These are phyloP conservation scores for Himantopus leucocephalus DNA, from an alignment of 2,113 vertebrate genomes.

Conservation along the genomic window DNA sequence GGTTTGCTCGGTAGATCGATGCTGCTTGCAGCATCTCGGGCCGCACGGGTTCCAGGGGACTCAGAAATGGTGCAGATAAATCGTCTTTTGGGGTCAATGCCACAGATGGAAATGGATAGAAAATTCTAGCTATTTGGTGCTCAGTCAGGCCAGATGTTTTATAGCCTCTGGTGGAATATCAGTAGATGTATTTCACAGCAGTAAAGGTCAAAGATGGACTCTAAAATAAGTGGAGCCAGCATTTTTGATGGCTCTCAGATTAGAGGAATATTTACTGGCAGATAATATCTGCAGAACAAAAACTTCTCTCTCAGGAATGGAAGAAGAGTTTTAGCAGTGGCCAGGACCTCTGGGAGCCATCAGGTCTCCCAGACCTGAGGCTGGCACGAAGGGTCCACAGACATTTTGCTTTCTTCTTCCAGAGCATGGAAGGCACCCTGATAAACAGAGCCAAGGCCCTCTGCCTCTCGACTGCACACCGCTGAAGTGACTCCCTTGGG, in stretches of 20 bases:
- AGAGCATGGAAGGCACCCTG: background rate
- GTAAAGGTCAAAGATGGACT: conserved; percentile 51
- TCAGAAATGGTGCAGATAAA: conserved; percentile 26
- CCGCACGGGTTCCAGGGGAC: background rate
- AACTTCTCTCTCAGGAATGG: background rate
- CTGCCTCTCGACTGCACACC: background rate
- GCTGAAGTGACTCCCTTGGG: background rate
- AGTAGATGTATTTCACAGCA: conserved; percentile 11
- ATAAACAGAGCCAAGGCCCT: background rate
- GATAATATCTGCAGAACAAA: background rate
- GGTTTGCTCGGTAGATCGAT: background rate
- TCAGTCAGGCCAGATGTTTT: conserved; percentile 53
- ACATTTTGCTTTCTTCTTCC: background rate
- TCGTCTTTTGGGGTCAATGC: background rate
- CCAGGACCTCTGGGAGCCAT: background rate
- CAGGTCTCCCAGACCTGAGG: background rate
- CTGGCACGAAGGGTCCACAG: background rate
- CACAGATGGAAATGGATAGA: conserved; percentile 9
- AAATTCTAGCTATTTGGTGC: conserved; percentile 37
- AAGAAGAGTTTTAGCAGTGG: background rate
- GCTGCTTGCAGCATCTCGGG: background rate
- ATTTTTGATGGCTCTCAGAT: conserved; percentile 29
- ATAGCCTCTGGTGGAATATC: conserved; percentile 56
- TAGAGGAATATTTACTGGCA: conserved; percentile 37
- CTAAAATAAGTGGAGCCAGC: conserved; percentile 38